Evolutionary conservation across 2,888 invertebrate species (phyloP), one percentile per base, ranked within the genome.

Genomic region (Ormia ochracea): DNA sequence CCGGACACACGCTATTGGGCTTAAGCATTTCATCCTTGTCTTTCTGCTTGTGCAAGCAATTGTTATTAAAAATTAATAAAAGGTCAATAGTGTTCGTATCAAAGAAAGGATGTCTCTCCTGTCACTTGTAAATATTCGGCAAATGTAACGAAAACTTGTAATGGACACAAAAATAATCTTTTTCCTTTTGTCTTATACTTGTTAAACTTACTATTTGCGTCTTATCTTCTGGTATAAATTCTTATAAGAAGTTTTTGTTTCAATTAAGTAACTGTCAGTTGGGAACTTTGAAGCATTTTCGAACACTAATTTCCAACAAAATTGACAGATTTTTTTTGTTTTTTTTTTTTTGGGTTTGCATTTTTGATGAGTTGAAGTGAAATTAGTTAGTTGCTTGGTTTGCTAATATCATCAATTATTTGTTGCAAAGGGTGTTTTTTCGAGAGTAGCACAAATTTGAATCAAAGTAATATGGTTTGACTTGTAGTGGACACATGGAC

Each of bases 1-100:
- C 70, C 17, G 28, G 38, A 21, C 70, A 10, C 75, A 75, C 75
- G 68, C 80, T 80, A 76, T 43, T 80, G 52, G 72, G 48, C 72
- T 80, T 76, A 76, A 75, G 41, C 50, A 54, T 43, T 38, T 58
- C 45, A 41, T 50, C 36, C 31, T 38, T 36, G 56, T 58, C 45
- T 63, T 75, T 75, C 54, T 72, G 41, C 61, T 52, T 52, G 58
- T n/a, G 41, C 38, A 63, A 43, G 50, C 65, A 58, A 63, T 52
- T 50, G 45, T 68, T 80, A 80, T 80, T 80, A 80, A 80, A 80
- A 72, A 80, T 80, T 80, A 76, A 80, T 76, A 73, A 80, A 76
- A 80, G 76, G 76, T 72, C 76, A 80, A 43, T 58, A 52, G 28
- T n/a, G n/a, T n/a, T n/a, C n/a, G n/a, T 54, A 33, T 66, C 58